Evolutionary conservation across 2,888 invertebrate species (phyloP), one percentile per base, ranked within the genome.

Genomic region (Buathra laborator): DNA sequence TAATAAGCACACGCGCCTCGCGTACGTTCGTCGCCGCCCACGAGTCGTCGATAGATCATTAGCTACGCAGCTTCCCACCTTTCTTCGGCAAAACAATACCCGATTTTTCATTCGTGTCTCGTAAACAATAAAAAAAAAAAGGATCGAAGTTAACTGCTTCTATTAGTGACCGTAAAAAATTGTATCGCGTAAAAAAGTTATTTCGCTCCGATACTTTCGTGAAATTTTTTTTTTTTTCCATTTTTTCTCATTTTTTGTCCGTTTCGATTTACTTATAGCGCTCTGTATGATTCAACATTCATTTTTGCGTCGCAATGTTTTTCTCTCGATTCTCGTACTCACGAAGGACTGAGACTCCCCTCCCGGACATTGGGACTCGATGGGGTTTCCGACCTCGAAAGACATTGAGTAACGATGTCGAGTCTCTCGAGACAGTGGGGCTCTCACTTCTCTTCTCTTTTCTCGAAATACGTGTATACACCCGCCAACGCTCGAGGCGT

Each of bases 361-460:
- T 32, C 16, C 43, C 53, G 44, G 62, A 64, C 74, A 74, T 62
- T 29, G 62, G 56, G 32, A 74, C 74, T 62, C 44, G 74, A 74
- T 46, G 62, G 74, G 62, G 46, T 62, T 64, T 29, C 44, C 59
- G 74, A 74, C 74, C 74, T 46, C 74, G 62, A 74, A 46, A 14
- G 74, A 74, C 74, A 74, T 59, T 74, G 74, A 74, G 48, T 74
- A 74, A 74, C 74, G 74, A 74, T 74, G 74, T 46, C 48, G 43
- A 71, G 53, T 53, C 71, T 46, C 71, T 56, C 19, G 71, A 19
- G 71, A 56, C 48, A 12, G 48, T 48, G n/a, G 12, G 48, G 48
- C 48, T 48, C 59, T 10, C 24, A 29, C 24, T 19, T 56, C 24
- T 56, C 24, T 56, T 12, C 10, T 24, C 19, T 59, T 24, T 5